phyloP scores from a whole-genome alignment of 2,797 vertebrate species.

The Gastrophryne carolinensis region DNA sequence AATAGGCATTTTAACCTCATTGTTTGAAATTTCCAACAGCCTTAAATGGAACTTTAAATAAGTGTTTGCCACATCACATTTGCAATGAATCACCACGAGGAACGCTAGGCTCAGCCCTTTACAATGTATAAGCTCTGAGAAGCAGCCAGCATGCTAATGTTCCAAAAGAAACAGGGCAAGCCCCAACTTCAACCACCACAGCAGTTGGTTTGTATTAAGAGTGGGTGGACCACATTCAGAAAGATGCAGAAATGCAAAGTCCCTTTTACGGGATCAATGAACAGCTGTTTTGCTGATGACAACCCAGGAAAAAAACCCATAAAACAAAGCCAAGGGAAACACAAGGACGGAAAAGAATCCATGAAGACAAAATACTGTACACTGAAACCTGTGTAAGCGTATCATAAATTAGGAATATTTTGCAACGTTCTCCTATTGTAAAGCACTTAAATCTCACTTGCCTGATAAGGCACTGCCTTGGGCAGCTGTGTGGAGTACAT shows the following conservation, averaged over 20 bases:
- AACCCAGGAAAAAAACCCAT: not conserved
- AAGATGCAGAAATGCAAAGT: slow-evolving; percentile 44
- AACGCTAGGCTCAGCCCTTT: slow-evolving; percentile 54
- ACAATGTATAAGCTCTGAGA: slow-evolving; percentile 44
- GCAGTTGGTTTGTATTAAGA: slow-evolving; percentile 51
- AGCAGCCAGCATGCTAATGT: slow-evolving; percentile 8
- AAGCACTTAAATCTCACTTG: not conserved
- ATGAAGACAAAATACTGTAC: not conserved
- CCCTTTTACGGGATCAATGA: not conserved
- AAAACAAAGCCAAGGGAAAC: not conserved
- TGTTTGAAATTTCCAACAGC: not conserved
- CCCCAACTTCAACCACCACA: not conserved
- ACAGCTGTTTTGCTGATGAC: slow-evolving; percentile 16
- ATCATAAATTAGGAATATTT: not conserved
- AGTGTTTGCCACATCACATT: slow-evolving; percentile 52
- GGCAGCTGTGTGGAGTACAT: not conserved
- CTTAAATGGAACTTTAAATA: not conserved
- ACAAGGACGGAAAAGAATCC: not conserved
- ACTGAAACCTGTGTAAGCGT: not conserved
- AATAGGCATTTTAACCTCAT: too few species aligned
- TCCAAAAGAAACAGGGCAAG: slow-evolving; percentile 57
- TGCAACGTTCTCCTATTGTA: not conserved
- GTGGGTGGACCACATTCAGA: slow-evolving; percentile 25
- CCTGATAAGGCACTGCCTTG: not conserved
- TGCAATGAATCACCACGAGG: slow-evolving; percentile 9